These are phyloP conservation scores for Brenthis ino DNA, from an alignment of 2,888 invertebrate genomes.

Conservation along the genomic window DNA sequence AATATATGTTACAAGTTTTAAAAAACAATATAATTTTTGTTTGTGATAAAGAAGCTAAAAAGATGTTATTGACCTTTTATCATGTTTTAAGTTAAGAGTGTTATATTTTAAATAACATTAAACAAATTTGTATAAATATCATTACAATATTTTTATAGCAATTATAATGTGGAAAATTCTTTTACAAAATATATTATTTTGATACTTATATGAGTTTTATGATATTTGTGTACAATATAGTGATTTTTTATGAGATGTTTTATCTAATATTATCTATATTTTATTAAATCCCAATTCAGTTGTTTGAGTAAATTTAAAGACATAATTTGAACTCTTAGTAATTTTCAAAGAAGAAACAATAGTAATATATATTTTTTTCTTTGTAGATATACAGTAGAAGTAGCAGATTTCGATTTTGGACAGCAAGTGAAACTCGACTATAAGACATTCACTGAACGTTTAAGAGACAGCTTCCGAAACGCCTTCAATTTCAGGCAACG, in stretches of 20 bases:
- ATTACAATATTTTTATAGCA: no score
- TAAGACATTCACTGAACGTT: conserved; percentile 91
- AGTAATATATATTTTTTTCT: conserved; percentile 6
- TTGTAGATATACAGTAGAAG: conserved; percentile 89
- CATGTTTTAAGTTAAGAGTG: neutral
- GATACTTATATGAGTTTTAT: no score
- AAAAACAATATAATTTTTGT: neutral
- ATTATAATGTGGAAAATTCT: no score
- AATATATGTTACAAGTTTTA: neutral
- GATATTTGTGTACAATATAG: no score
- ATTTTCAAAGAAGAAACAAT: neutral
- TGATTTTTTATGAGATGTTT: no score
- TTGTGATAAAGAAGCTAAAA: neutral
- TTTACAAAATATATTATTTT: no score
- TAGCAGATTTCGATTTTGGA: conserved; percentile 95
- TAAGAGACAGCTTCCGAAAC: conserved; percentile 87
- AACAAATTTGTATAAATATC: no score
- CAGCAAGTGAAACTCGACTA: conserved; percentile 91
- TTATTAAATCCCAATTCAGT: no score
- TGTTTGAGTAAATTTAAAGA: no score
- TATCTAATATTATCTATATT: no score
- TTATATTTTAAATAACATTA: neutral
- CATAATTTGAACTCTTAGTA: no score
- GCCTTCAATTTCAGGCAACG: conserved; percentile 66
- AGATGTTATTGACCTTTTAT: conserved; percentile 2